Base-by-base conservation (phyloP, 2,888 invertebrate species). In the Zonitis immaculata region DNA sequence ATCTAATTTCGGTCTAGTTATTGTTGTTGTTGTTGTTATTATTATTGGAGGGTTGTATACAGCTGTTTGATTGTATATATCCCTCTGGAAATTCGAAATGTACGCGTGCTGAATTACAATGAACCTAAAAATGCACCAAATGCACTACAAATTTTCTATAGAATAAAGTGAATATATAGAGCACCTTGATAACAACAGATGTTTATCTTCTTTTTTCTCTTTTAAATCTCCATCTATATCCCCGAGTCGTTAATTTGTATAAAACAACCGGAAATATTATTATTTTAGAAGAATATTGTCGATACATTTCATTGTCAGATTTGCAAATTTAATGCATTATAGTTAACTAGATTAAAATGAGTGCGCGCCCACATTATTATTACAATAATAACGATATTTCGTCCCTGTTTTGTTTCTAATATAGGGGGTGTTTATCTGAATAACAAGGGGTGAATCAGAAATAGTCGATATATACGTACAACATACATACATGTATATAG, bases 381-480 rank as follows among this genome's bases (percentile, higher is more conserved):
- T 9, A 27, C 3, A n/a, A n/a, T n/a, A n/a, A n/a, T n/a, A 30
- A 30, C n/a, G n/a, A 30, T 12, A n/a, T 12, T 30, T 30, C 8
- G 32, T 35, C 35, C 35, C 35, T 18, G 35, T 16, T 9, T 35
- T 35, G 16, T 35, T 35, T 18, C 18, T 16, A 35, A 35, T 35
- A 35, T 35, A 35, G 35, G 35, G 35, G 35, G 35, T 35, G 35
- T 35, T 35, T 35, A 35, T 18, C 35, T 35, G 35, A 35, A 35
- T 35, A 35, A 35, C 35, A 18, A 35, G 14, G 35, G 35, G 35
- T 35, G 35, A 35, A 35, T 35, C 35, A 35, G n/a, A n/a, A n/a
- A n/a, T n/a, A n/a, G n/a, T n/a, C n/a, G n/a, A n/a, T n/a, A n/a
- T n/a, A n/a, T n/a, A n/a, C n/a, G n/a, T n/a, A n/a, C n/a, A n/a